phyloP scores from a whole-genome alignment of 2,888 invertebrate species.

The Eremobia ochroleuca region DNA sequence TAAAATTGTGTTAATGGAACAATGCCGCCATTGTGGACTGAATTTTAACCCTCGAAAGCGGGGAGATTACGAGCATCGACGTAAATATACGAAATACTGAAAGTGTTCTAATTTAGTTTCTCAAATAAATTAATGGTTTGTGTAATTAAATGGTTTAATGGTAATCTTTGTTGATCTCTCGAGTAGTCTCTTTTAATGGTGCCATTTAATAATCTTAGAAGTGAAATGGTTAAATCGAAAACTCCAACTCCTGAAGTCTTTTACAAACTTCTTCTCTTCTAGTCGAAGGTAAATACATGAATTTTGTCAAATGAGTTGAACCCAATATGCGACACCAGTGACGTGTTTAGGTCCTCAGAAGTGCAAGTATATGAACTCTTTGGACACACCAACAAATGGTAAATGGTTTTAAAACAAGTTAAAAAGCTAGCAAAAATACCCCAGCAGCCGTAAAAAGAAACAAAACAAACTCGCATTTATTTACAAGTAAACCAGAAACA shows the following conservation, averaged over 20 bases:
- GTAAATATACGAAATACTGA: constrained; percentile 76
- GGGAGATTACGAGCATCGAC: constrained; percentile 83
- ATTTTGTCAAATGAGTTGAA: not conserved
- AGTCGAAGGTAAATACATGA: not conserved
- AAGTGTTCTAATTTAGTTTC: constrained; percentile 78
- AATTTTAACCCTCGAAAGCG: constrained; percentile 82
- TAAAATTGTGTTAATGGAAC: constrained; percentile 91
- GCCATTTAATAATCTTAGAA: constrained; percentile 39
- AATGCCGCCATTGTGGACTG: constrained; percentile 83
- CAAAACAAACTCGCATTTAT: constrained; percentile 50
- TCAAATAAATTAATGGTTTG: constrained; percentile 72
- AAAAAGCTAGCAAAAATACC: constrained; percentile 21
- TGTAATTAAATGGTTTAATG: constrained; percentile 69
- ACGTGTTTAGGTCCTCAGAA: not conserved
- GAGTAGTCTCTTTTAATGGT: constrained; percentile 51
- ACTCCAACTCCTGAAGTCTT: not conserved
- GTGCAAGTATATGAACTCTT: not conserved
- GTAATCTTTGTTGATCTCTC: constrained; percentile 68
- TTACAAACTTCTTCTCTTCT: not conserved
- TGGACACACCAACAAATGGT: not conserved
- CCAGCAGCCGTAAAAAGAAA: constrained; percentile 21
- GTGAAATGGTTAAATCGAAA: constrained; percentile 19
- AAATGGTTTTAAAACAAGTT: not conserved
- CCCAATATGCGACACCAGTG: not conserved
- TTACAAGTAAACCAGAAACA: constrained; percentile 40